phyloP scores from a whole-genome alignment of 2,888 invertebrate species.

The Drosophila robusta region DNA sequence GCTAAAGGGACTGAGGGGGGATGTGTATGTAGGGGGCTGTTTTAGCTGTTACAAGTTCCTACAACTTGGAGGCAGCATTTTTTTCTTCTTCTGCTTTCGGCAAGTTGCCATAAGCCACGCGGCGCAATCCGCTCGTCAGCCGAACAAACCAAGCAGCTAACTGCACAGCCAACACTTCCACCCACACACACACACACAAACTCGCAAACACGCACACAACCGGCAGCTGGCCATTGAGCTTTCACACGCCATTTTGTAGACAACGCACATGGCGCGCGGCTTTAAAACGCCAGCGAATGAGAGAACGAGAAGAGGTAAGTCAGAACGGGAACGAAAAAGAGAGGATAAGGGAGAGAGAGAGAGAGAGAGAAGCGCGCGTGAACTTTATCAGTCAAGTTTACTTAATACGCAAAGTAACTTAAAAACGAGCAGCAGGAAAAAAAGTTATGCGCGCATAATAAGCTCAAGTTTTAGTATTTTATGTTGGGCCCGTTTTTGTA shows the following conservation, averaged over 20 bases:
- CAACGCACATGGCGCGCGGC: constrained; percentile 43
- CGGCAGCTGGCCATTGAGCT: constrained; percentile 29
- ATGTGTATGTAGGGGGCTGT: background rate
- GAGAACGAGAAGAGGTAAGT: background rate
- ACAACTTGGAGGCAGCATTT: constrained; percentile 34
- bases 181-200: constrained; percentile 4
- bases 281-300: constrained; percentile 1
- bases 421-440: constrained; percentile 41
- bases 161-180: constrained; percentile 4
- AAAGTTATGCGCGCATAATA: constrained; percentile 79
- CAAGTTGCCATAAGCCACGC: constrained; percentile 44
- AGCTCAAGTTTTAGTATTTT: constrained; percentile 66
- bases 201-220: background rate
- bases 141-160: constrained; percentile 11
- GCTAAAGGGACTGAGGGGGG: background rate
- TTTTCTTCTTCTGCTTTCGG: constrained; percentile 4
- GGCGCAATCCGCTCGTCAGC: constrained; percentile 51
- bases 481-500: background rate
- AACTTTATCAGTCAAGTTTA: constrained; percentile 81
- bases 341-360: background rate
- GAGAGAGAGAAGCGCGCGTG: constrained; percentile 1
- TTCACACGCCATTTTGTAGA: constrained; percentile 54
- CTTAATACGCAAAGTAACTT: constrained; percentile 81
- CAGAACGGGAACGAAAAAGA: background rate
- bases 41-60: constrained; percentile 48